Percentiles rank a stretch among this genome's conserved stretches.
Conservation (phyloP, 2,797 vertebrate species). For the Tenualosa ilisha region DNA sequence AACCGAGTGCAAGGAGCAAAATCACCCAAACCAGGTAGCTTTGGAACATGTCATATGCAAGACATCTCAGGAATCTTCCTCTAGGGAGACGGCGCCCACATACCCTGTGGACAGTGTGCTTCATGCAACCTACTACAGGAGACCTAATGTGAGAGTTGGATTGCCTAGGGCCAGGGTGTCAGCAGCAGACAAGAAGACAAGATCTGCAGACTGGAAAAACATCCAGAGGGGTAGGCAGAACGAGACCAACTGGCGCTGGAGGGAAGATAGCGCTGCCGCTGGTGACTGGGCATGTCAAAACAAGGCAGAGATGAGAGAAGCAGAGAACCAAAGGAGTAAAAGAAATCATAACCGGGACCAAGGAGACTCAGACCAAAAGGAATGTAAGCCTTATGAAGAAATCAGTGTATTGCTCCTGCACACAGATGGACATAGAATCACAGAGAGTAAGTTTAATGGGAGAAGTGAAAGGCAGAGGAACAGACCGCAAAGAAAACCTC, state of each 20-base stretch:
- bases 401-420: not conserved
- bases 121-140: not conserved
- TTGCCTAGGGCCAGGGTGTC: constrained; percentile 13
- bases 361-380: not conserved
- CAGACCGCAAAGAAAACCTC: not conserved
- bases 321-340: not conserved
- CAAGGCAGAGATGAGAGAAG: not conserved
- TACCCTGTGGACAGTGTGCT: not conserved
- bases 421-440: not conserved
- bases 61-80: constrained; percentile 1
- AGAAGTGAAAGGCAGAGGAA: not conserved
- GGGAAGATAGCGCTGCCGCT: not conserved
- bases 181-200: not conserved
- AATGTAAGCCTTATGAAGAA: not conserved
- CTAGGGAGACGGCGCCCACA: not conserved
- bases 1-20: not conserved
- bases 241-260: constrained; percentile 22
- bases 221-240: not conserved
- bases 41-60: not conserved
- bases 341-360: not conserved
- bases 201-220: not conserved
- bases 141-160: not conserved
- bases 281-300: constrained; percentile 25
- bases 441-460: not conserved
- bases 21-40: not conserved